phyloP scores from a whole-genome alignment of 1,140 invertebrate species.

The Stratiolaelaps scimitus region DNA sequence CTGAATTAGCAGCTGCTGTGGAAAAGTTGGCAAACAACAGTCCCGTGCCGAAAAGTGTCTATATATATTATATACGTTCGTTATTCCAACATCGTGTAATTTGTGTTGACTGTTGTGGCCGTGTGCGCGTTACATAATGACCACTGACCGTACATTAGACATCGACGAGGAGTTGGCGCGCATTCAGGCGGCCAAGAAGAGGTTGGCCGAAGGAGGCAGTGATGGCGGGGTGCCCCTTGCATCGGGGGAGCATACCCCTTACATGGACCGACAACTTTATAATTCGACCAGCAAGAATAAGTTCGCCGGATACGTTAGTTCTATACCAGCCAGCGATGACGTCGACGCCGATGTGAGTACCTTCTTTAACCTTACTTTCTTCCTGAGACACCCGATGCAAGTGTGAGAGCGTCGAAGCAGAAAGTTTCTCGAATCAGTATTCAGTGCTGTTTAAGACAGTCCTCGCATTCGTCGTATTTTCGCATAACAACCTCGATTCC shows the following conservation, averaged over 20 bases:
- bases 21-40: too few species aligned
- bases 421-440: neutral
- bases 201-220: conserved; percentile 45
- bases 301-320: conserved; percentile 86
- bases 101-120: too few species aligned
- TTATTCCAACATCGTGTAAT: too few species aligned
- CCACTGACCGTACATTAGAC: neutral
- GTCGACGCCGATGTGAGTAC: conserved; percentile 52
- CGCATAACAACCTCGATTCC: neutral
- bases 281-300: conserved; percentile 60
- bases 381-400: neutral
- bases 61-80: too few species aligned
- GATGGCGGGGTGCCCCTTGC: conserved; percentile 66
- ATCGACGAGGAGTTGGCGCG: conserved; percentile 23
- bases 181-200: conserved; percentile 26
- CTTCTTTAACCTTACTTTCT: conserved; percentile 23
- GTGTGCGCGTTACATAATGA: too few species aligned
- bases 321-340: conserved; percentile 85
- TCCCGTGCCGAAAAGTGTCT: too few species aligned
- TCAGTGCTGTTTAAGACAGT: neutral
- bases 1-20: too few species aligned
- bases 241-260: conserved; percentile 58
- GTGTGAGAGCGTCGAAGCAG: neutral
- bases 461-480: conserved; percentile 17
- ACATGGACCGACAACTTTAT: conserved; percentile 80